These are phyloP conservation scores for Turnix velox DNA, from an alignment of 2,113 vertebrate genomes.

Conservation along the genomic window DNA sequence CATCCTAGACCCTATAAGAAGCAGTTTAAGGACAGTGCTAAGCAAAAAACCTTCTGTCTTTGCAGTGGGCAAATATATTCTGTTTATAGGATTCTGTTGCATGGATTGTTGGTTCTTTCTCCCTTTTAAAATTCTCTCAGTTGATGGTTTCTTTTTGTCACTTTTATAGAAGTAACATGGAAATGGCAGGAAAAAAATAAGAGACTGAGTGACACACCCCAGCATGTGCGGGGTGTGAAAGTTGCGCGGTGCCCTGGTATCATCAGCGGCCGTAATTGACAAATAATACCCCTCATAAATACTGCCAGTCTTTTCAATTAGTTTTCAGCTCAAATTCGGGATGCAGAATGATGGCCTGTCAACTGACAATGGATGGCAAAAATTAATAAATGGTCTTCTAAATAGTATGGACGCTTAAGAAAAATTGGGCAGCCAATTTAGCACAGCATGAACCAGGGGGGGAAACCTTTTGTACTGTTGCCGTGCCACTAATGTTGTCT, in stretches of 20 bases:
- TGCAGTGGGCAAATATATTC: neutral
- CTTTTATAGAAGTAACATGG: neutral
- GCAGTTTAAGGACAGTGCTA: neutral
- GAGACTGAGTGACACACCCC: neutral
- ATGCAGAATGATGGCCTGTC: conserved; percentile 90
- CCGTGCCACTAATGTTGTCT: conserved; percentile 79
- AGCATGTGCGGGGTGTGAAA: neutral
- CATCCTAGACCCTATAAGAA: no score
- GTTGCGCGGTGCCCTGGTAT: conserved; percentile 62
- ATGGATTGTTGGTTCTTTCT: neutral
- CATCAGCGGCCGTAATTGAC: conserved; percentile 80
- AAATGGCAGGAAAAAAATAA: neutral
- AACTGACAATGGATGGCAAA: conserved; percentile 83
- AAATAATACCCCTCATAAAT: conserved; percentile 91
- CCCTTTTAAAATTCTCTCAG: neutral
- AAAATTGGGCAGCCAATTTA: conserved; percentile 86
- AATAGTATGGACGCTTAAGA: conserved; percentile 86
- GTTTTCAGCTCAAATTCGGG: conserved; percentile 81
- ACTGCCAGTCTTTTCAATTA: conserved; percentile 90
- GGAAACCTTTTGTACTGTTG: conserved; percentile 80
- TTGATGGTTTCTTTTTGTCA: conserved; percentile 34
- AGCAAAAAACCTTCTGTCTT: neutral
- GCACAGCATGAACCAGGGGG: conserved; percentile 78
- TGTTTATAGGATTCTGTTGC: neutral
- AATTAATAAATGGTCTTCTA: conserved; percentile 88